Conservation (phyloP, 2,888 invertebrate genomes). For the Macrosiphum euphorbiae region DNA sequence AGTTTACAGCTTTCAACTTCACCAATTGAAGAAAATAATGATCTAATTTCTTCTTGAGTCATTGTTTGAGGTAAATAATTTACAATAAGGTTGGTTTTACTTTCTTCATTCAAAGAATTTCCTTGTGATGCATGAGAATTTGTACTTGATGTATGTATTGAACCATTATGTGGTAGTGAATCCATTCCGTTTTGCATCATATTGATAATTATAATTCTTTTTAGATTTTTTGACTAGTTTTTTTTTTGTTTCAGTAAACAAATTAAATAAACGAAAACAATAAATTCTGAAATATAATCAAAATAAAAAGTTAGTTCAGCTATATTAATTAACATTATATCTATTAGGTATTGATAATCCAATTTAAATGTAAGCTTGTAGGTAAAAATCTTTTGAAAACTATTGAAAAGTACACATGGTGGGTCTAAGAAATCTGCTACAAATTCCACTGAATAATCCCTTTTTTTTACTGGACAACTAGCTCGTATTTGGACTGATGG, state of each 20-base stretch:
- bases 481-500: neutral
- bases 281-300: conserved; percentile 47
- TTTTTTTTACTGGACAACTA: neutral
- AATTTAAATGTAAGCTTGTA: neutral
- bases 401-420: neutral
- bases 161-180: conserved; percentile 85
- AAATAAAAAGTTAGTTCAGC: neutral
- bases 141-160: conserved; percentile 70
- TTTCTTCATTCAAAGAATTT: conserved; percentile 81
- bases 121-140: conserved; percentile 70
- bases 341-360: neutral
- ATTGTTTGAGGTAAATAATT: conserved; percentile 99
- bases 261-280: conserved; percentile 52
- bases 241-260: conserved; percentile 50
- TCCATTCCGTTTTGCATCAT: conserved; percentile 90
- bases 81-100: conserved; percentile 98
- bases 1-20: conserved; percentile 99
- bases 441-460: neutral
- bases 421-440: neutral
- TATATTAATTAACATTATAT: neutral
- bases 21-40: conserved; percentile 97
- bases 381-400: neutral
- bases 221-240: conserved; percentile 23
- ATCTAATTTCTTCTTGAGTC: conserved; percentile 99
- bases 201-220: conserved; percentile 65